Conservation (phyloP, 30 jellyfish, hydroid and myxozoan genomes). For the Aurelia aurita region DNA sequence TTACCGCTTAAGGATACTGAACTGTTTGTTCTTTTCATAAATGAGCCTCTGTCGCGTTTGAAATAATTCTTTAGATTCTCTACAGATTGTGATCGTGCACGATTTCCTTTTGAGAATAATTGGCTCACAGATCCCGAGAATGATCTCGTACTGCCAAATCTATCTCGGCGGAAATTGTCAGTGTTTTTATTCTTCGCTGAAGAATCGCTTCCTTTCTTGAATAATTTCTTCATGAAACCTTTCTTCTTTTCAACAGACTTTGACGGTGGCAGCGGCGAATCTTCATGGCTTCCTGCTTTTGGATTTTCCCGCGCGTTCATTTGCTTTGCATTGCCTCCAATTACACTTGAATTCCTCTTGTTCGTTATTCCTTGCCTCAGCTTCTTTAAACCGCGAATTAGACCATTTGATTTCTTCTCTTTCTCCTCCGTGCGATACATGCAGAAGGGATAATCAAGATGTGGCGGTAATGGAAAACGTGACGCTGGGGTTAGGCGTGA, state of each 20-base stretch:
- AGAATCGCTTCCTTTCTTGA: slow-evolving; percentile 31
- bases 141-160: slow-evolving; percentile 72
- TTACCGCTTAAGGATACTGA: slow-evolving; percentile 45
- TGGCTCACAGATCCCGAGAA: slow-evolving; percentile 68
- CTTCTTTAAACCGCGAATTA: slow-evolving; percentile 50
- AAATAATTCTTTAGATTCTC: slow-evolving; percentile 52
- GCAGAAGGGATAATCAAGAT: slow-evolving; percentile 68
- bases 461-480: slow-evolving; percentile 58
- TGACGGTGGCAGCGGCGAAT: slow-evolving; percentile 38
- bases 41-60: slow-evolving; percentile 45
- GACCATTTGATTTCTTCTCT: slow-evolving; percentile 36
- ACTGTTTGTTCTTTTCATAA: slow-evolving; percentile 57
- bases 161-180: slow-evolving; percentile 53
- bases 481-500: slow-evolving; percentile 2
- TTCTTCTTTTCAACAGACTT: slow-evolving; percentile 51
- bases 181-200: slow-evolving; percentile 19
- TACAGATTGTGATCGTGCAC: slow-evolving; percentile 79
- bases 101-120: slow-evolving; percentile 53
- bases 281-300: neutral
- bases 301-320: neutral
- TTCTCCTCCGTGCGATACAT: slow-evolving; percentile 55
- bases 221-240: slow-evolving; percentile 34
- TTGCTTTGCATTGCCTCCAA: neutral
- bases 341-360: slow-evolving; percentile 12
- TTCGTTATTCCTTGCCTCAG: slow-evolving; percentile 53